These are phyloP conservation scores for Acleris laterana DNA, from an alignment of 2,888 invertebrate species.

Conservation along the genomic window DNA sequence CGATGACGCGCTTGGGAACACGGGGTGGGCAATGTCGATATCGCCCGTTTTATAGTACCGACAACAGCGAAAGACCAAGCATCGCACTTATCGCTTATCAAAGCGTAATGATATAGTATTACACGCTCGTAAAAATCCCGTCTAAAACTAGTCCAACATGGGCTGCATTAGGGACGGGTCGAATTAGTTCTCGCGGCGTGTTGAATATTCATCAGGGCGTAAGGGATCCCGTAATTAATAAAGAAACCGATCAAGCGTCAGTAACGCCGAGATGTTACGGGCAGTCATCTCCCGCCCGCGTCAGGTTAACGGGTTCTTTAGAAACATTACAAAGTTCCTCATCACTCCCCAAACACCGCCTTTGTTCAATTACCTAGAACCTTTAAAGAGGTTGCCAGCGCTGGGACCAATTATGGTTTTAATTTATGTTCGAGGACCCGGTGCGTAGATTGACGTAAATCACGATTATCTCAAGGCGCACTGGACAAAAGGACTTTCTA, in stretches of 20 bases:
- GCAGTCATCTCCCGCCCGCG: constrained; percentile 50
- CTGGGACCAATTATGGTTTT: constrained; percentile 52
- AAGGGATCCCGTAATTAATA: constrained; percentile 68
- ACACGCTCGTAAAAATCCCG: constrained; percentile 73
- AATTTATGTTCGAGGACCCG: constrained; percentile 57
- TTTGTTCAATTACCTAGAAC: constrained; percentile 58
- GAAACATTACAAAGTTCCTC: constrained; percentile 51
- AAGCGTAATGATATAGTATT: constrained; percentile 74
- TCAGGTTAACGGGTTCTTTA: constrained; percentile 56
- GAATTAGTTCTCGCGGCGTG: constrained; percentile 57
- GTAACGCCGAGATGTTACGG: constrained; percentile 50
- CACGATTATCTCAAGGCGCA: constrained; percentile 59
- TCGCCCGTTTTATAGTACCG: constrained; percentile 71
- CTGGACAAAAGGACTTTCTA: constrained; percentile 68
- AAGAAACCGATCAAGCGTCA: constrained; percentile 62
- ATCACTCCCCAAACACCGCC: constrained; percentile 47
- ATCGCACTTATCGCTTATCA: constrained; percentile 79
- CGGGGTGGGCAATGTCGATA: constrained; percentile 70
- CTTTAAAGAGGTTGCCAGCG: constrained; percentile 49
- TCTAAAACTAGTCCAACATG: constrained; percentile 61
- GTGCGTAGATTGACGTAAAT: constrained; percentile 69
- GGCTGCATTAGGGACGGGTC: constrained; percentile 55
- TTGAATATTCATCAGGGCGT: constrained; percentile 71
- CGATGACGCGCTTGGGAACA: constrained; percentile 80
- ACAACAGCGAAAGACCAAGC: constrained; percentile 68